Conservation (phyloP, 2,797 vertebrate species). For the Gambusia yucatana region DNA sequence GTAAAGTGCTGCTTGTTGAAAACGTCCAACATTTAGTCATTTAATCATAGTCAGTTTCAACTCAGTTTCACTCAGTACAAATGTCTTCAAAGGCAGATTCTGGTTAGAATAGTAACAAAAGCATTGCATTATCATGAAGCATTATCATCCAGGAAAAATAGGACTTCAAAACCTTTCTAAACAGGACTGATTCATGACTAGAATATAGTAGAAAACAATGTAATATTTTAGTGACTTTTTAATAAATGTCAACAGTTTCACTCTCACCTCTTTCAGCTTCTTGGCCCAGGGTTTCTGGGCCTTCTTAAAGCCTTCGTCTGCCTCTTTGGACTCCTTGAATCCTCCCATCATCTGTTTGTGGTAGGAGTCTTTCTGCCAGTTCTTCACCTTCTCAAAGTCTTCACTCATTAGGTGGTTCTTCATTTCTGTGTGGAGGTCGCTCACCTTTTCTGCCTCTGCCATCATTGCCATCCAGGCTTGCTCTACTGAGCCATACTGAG, state of each 20-base stretch:
- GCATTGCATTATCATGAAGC: neutral
- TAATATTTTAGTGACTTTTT: neutral
- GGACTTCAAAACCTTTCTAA: neutral
- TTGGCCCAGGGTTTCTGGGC: slow-evolving; percentile 99
- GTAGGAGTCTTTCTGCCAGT: slow-evolving; percentile 98
- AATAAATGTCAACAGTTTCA: neutral
- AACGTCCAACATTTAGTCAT: neutral
- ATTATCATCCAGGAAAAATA: too few species aligned
- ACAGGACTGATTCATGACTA: neutral
- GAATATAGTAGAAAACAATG: neutral
- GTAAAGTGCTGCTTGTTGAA: neutral
- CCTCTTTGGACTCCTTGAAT: slow-evolving; percentile 98
- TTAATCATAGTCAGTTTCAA: neutral
- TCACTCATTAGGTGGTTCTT: slow-evolving; percentile 89
- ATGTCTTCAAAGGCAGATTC: neutral
- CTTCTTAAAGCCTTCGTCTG: slow-evolving; percentile 95
- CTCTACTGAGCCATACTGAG: slow-evolving; percentile 96
- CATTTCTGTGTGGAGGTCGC: slow-evolving; percentile 94
- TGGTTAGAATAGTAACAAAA: neutral
- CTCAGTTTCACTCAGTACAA: neutral
- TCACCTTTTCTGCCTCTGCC: slow-evolving; percentile 94
- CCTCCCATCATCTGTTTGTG: slow-evolving; percentile 99
- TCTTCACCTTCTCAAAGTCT: slow-evolving; percentile 97
- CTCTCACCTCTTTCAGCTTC: slow-evolving; percentile 95
- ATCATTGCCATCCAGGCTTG: slow-evolving; percentile 91